These are phyloP conservation scores for Callocephalon fimbriatum DNA, from an alignment of 2,113 vertebrate genomes.

Conservation along the genomic window DNA sequence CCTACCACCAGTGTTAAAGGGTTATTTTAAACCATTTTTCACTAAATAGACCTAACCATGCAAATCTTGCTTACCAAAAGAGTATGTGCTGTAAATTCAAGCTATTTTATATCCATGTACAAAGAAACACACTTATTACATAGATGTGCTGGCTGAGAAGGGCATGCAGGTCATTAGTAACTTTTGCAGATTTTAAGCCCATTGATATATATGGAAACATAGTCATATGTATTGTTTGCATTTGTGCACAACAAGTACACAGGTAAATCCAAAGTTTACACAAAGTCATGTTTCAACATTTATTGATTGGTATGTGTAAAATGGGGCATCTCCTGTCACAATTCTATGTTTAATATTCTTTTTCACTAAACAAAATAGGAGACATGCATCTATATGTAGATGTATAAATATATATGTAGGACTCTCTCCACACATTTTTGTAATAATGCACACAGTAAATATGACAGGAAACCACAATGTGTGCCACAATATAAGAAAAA, in stretches of 20 bases:
- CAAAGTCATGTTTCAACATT: background rate
- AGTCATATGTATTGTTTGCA: background rate
- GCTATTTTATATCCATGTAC: background rate
- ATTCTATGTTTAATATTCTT: background rate
- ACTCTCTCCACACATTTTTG: background rate
- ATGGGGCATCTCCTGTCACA: background rate
- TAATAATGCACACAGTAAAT: background rate
- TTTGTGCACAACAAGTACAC: background rate
- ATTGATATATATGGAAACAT: background rate
- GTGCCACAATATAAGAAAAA: background rate
- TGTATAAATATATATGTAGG: background rate
- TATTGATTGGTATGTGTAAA: background rate
- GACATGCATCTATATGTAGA: background rate
- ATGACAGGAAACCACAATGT: background rate
- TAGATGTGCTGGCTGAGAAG: background rate
- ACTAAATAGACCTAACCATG: background rate
- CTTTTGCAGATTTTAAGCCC: background rate
- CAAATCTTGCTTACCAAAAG: background rate
- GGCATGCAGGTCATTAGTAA: background rate
- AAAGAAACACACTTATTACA: background rate
- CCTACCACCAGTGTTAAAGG: background rate
- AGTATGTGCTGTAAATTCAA: conserved; percentile 7
- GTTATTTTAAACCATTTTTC: background rate
- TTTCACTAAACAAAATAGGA: background rate
- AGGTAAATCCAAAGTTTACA: background rate